These are phyloP conservation scores for Pseudococcus jackbeardsleyi DNA, from an alignment of 2,888 invertebrate species.

Conservation along the genomic window DNA sequence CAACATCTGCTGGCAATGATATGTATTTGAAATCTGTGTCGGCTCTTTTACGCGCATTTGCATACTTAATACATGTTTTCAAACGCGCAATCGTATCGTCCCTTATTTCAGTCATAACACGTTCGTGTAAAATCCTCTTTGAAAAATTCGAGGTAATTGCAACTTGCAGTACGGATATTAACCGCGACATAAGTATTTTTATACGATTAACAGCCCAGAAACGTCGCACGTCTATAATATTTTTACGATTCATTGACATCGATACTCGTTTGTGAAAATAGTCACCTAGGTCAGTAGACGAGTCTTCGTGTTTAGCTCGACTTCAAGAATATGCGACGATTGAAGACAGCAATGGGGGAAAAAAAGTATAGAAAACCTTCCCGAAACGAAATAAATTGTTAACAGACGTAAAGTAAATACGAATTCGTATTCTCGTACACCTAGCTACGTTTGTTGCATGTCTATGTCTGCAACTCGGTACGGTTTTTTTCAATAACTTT, in stretches of 20 bases:
- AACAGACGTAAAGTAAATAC: constrained; percentile 40
- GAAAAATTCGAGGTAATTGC: constrained; percentile 61
- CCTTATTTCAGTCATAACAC: constrained; percentile 5
- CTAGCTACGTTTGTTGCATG: constrained; percentile 26
- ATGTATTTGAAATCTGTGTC: constrained; percentile 64
- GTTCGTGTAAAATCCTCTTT: constrained; percentile 48
- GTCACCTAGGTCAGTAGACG: background rate
- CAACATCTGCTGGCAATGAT: constrained; percentile 64
- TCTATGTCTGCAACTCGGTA: background rate
- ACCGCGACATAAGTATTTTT: background rate
- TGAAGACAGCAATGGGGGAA: background rate
- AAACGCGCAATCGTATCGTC: constrained; percentile 51
- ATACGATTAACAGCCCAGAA: background rate
- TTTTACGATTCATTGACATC: background rate
- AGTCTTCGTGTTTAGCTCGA: background rate
- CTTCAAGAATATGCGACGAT: background rate
- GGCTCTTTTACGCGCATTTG: constrained; percentile 62
- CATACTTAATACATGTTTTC: constrained; percentile 62
- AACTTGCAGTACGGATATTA: constrained; percentile 3
- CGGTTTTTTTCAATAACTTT: constrained; percentile 46
- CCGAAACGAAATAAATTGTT: constrained; percentile 29
- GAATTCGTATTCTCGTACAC: constrained; percentile 2
- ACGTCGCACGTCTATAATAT: background rate
- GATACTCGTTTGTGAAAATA: background rate
- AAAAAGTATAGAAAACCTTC: background rate